These are phyloP conservation scores for Avahi laniger DNA, from an alignment of 2,797 vertebrate species.

Conservation along the genomic window DNA sequence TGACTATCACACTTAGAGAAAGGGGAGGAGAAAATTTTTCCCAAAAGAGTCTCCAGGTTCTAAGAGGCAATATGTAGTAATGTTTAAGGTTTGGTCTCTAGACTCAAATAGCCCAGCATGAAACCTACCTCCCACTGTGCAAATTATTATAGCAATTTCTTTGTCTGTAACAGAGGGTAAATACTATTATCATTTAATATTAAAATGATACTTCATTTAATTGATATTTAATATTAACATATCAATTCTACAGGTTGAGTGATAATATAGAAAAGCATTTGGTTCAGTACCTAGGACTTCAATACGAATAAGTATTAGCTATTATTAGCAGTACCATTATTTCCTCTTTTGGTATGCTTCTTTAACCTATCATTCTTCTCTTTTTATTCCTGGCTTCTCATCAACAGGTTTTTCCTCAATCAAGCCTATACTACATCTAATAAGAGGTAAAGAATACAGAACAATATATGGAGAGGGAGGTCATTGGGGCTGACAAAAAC, in stretches of 20 bases:
- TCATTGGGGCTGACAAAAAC: neutral
- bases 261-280: neutral
- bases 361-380: neutral
- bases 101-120: neutral
- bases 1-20: neutral
- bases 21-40: neutral
- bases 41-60: neutral
- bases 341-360: neutral
- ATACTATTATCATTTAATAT: neutral
- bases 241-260: neutral
- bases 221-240: constrained; percentile 39
- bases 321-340: neutral
- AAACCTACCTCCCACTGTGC: neutral
- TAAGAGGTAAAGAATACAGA: constrained; percentile 28
- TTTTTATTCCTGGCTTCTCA: neutral
- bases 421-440: neutral
- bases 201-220: constrained; percentile 48
- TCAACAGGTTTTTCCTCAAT: neutral
- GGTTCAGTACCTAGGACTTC: neutral
- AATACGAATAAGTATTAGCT: neutral
- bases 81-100: neutral
- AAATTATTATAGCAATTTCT: neutral
- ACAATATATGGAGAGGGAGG: neutral
- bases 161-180: neutral
- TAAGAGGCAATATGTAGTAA: neutral